Evolutionary conservation across 2,113 vertebrate genomes (phyloP), one percentile per base, ranked within the genome.

Genomic region (Macheiramphus alcinus): DNA sequence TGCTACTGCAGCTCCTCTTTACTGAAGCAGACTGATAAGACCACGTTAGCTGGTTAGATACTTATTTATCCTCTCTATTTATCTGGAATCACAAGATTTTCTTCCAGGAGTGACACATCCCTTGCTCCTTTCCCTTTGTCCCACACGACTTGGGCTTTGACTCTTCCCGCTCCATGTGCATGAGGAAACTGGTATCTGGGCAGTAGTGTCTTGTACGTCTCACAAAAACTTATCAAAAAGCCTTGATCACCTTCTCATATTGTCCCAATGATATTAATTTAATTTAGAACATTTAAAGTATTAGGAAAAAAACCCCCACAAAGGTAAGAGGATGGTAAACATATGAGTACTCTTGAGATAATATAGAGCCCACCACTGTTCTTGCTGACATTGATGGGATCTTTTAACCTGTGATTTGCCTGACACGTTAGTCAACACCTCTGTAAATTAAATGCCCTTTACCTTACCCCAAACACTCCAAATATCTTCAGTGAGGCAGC

Each of bases 301-400:
- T 48, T 47, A 58, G 11, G 3, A 4, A 58, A 75, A 22, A 52
- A 52, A 36, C 10, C 8, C 0, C 4, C 0, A 7, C 18, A 52
- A 86, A 47, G 19, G 7, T 42, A 63, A 52, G 17, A 71, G 5
- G 4, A 66, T 55, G 32, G 63, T 38, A 78, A 92, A 73, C 9
- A 36, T 12, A 36, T 12, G 27, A 19, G 21, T 61, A 63, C 29
- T 62, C 29, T 21, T 40, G 18, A 78, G 38, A 26, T 53, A 48
- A 67, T 18, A 42, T 1, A 79, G 47, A 91, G 11, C 9, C 21
- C 52, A 53, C 11, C 2, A 3, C n/a, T 67, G 7, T 21, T 80
- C 50, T 71, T 86, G 23, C 34, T 89, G 76, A 75, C 61, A 68
- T 6, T 4, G 18, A n/a, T 18, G 9, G 9, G 32, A 63, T 56